These are phyloP conservation scores for Acleris sparsana DNA, from an alignment of 2,888 invertebrate species.

Conservation along the genomic window DNA sequence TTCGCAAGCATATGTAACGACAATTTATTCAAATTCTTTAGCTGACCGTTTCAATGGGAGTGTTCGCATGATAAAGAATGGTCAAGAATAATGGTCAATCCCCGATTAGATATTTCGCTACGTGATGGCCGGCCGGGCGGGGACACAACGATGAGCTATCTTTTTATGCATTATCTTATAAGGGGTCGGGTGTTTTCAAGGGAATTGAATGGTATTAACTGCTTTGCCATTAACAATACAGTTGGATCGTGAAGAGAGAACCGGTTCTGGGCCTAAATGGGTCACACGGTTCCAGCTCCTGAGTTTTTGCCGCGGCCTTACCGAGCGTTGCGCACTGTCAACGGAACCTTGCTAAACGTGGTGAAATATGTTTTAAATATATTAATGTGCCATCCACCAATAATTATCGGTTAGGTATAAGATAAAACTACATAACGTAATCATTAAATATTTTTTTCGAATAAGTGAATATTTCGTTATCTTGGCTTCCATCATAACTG, in stretches of 20 bases:
- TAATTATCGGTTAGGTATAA: not conserved
- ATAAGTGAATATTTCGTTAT: conserved; percentile 23
- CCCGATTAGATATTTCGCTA: conserved; percentile 69
- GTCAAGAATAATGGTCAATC: conserved; percentile 75
- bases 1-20: conserved; percentile 59
- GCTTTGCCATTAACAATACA: conserved; percentile 76
- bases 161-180: conserved; percentile 77
- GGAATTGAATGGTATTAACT: conserved; percentile 78
- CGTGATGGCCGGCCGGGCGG: conserved; percentile 63
- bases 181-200: conserved; percentile 75
- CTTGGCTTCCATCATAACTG: conserved; percentile 26
- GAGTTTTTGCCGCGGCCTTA: conserved; percentile 66
- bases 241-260: conserved; percentile 77
- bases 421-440: not conserved
- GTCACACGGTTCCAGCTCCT: conserved; percentile 81
- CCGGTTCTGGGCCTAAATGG: conserved; percentile 81
- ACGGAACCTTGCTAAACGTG: conserved; percentile 24
- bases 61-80: conserved; percentile 68
- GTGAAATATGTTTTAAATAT: conserved; percentile 2
- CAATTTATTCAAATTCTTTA: conserved; percentile 57
- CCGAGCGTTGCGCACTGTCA: conserved; percentile 13
- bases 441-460: conserved; percentile 3
- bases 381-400: no score
- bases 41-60: conserved; percentile 60
- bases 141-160: conserved; percentile 73